Evolutionary conservation across 2,113 vertebrate species (phyloP).

Genomic region (Gyps fulvus): DNA sequence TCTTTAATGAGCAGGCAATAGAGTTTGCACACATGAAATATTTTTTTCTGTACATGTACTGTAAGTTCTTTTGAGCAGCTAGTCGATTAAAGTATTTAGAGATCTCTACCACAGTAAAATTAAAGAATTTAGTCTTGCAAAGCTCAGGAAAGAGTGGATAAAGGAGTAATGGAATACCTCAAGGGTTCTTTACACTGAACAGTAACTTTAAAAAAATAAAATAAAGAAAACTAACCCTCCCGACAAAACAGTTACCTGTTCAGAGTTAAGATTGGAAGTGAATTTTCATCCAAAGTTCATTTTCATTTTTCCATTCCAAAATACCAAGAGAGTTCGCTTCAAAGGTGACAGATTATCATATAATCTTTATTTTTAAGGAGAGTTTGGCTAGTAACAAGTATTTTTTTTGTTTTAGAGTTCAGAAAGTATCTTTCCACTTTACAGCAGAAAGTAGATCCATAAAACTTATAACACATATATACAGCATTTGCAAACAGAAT

Average conservation of each 20-base stretch:
- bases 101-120: not conserved
- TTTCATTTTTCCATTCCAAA: not conserved
- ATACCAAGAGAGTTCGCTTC: not conserved
- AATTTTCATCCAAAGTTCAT: not conserved
- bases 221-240: not conserved
- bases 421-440: not conserved
- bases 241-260: not conserved
- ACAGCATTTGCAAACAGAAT: not conserved
- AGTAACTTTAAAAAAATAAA: not conserved
- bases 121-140: not conserved
- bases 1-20: constrained; percentile 37
- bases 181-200: not conserved
- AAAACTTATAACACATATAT: not conserved
- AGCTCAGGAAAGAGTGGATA: not conserved
- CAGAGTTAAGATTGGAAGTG: not conserved
- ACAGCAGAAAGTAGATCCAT: not conserved
- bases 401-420: not conserved
- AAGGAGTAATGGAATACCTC: not conserved
- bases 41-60: not conserved
- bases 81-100: not conserved
- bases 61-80: not conserved
- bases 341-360: not conserved
- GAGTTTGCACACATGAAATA: not conserved
- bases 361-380: not conserved
- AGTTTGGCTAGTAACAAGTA: not conserved